Percentiles rank a stretch among this genome's conserved stretches.
These are phyloP conservation scores for Cheirogaleus medius DNA, from an alignment of 2,113 vertebrate species.

Conservation along the genomic window DNA sequence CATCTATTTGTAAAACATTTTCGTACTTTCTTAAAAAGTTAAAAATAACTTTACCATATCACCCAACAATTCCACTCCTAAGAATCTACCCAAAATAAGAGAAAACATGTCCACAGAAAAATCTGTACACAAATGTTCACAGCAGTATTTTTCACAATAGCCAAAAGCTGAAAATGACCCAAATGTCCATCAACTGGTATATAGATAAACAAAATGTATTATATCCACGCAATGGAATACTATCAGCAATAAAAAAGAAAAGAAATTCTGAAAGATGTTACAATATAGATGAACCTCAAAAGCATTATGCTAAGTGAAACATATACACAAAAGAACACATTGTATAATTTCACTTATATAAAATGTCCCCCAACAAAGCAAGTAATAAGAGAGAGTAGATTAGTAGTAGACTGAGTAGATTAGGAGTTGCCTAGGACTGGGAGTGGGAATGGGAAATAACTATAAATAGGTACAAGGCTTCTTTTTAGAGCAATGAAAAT, in stretches of 20 bases:
- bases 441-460: not conserved
- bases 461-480: not conserved
- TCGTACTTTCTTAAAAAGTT: not conserved
- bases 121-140: not conserved
- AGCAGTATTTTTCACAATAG: not conserved
- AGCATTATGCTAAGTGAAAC: not conserved
- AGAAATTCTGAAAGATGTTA: not conserved
- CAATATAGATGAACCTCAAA: not conserved
- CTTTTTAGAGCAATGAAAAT: not conserved
- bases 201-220: not conserved
- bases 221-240: not conserved
- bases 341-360: not conserved
- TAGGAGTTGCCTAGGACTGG: not conserved
- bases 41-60: not conserved
- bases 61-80: not conserved
- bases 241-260: not conserved
- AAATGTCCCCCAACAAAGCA: not conserved
- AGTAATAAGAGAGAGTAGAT: not conserved
- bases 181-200: not conserved
- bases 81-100: not conserved
- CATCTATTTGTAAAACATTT: not conserved
- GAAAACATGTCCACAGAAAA: not conserved
- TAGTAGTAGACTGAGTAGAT: too few relatives aligned
- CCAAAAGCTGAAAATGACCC: not conserved
- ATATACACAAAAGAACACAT: not conserved